phyloP scores from a whole-genome alignment of 2,113 vertebrate species.

The Bombycilla garrulus region DNA sequence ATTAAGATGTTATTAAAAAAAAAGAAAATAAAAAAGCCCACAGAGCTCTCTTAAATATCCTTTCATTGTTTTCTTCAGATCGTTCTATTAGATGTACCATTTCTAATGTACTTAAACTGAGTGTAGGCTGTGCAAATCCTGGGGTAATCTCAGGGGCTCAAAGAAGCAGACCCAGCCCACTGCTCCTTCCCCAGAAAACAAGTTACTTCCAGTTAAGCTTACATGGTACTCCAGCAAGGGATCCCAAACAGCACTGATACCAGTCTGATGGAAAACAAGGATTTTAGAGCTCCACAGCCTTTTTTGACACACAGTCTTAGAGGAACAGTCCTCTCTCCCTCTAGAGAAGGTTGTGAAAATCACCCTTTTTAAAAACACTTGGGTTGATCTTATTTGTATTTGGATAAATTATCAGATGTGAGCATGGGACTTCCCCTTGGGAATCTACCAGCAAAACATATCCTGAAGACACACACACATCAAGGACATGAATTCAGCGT shows the following conservation, averaged over 20 bases:
- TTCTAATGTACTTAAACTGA: background rate
- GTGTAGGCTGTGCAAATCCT: background rate
- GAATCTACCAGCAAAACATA: background rate
- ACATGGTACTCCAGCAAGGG: background rate
- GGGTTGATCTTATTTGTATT: background rate
- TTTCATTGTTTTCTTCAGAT: background rate
- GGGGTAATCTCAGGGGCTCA: background rate
- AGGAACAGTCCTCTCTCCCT: background rate
- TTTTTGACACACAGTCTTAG: background rate
- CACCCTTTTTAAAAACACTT: background rate
- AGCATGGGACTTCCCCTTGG: background rate
- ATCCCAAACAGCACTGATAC: background rate
- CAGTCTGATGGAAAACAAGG: background rate
- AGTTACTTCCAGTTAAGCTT: background rate
- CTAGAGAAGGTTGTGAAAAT: background rate
- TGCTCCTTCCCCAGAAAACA: background rate
- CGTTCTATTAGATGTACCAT: background rate
- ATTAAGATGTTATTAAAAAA: background rate
- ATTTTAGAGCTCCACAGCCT: background rate
- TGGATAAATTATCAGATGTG: background rate
- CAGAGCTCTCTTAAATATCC: background rate
- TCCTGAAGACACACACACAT: background rate
- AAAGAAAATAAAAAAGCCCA: accelerated
- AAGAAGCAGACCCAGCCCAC: background rate
- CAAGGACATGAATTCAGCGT: background rate